These are phyloP conservation scores for Plecturocebus donacophilus DNA, from an alignment of 2,113 vertebrate genomes.

Conservation along the genomic window DNA sequence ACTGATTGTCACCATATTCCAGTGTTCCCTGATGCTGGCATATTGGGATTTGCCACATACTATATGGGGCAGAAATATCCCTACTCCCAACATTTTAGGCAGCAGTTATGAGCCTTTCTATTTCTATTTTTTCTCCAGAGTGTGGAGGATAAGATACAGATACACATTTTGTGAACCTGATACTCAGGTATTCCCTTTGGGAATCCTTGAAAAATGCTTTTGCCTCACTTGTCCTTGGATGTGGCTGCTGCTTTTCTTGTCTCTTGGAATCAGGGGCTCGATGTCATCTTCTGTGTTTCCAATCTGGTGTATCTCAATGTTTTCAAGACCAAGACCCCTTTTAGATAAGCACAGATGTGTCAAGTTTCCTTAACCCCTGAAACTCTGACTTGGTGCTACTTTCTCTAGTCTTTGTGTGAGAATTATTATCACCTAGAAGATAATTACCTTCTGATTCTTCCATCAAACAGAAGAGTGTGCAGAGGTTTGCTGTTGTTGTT, in stretches of 20 bases:
- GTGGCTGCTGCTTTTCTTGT: not conserved
- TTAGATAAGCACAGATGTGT: not conserved
- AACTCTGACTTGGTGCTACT: not conserved
- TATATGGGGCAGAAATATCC: not conserved
- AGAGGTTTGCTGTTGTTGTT: not conserved
- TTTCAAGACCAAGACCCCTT: not conserved
- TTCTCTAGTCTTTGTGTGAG: not conserved
- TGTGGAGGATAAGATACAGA: not conserved
- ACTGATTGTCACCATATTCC: not conserved
- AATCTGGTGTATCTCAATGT: not conserved
- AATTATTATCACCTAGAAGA: not conserved
- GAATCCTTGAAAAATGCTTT: not conserved
- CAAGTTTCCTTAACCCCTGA: not conserved
- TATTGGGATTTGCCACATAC: not conserved
- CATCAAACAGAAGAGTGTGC: not conserved
- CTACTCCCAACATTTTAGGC: not conserved
- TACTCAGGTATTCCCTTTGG: not conserved
- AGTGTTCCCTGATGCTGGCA: not conserved
- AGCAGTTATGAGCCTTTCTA: not conserved
- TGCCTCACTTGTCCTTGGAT: not conserved
- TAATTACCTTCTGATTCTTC: not conserved
- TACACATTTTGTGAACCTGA: not conserved
- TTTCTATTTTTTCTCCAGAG: not conserved
- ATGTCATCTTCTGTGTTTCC: not conserved
- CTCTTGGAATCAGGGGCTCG: not conserved